Evolutionary conservation across 2,888 invertebrate species (phyloP).

Genomic region (Biston betularia): DNA sequence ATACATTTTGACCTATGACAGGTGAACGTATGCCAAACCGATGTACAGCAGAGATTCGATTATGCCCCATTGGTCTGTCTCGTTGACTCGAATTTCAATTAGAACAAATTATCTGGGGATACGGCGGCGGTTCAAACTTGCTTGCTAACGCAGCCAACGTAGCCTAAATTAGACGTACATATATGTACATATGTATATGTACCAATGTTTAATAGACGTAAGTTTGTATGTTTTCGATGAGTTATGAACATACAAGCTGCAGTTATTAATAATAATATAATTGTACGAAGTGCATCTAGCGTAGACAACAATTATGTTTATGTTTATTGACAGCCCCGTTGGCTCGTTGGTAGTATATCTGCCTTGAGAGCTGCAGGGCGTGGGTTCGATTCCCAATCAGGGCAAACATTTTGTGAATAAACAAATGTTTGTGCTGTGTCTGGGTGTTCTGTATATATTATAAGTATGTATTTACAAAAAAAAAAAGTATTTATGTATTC

Average conservation of each 20-base stretch:
- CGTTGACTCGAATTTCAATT: constrained; percentile 90
- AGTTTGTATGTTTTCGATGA: constrained; percentile 12
- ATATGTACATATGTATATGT: constrained; percentile 1
- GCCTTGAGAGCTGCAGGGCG: too few species aligned
- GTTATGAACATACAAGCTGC: constrained; percentile 18
- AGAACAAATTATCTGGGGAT: constrained; percentile 87
- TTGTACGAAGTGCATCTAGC: too few species aligned
- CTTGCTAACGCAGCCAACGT: constrained; percentile 74
- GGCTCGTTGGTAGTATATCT: too few species aligned
- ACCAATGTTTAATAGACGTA: constrained; percentile 12
- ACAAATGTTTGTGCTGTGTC: too few species aligned
- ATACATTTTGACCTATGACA: constrained; percentile 11
- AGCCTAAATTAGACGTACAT: constrained; percentile 27
- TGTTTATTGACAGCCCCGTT: too few species aligned
- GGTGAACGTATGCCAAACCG: constrained; percentile 9
- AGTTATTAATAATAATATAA: too few species aligned
- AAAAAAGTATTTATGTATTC: too few species aligned
- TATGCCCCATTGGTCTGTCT: constrained; percentile 84
- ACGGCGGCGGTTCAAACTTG: constrained; percentile 76
- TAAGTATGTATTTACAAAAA: too few species aligned
- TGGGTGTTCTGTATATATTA: too few species aligned
- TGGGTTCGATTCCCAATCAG: too few species aligned
- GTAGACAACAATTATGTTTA: too few species aligned
- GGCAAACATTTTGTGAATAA: too few species aligned
- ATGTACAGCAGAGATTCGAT: constrained; percentile 70